Conservation (phyloP, 2,113 vertebrate genomes). For the Apus apus region DNA sequence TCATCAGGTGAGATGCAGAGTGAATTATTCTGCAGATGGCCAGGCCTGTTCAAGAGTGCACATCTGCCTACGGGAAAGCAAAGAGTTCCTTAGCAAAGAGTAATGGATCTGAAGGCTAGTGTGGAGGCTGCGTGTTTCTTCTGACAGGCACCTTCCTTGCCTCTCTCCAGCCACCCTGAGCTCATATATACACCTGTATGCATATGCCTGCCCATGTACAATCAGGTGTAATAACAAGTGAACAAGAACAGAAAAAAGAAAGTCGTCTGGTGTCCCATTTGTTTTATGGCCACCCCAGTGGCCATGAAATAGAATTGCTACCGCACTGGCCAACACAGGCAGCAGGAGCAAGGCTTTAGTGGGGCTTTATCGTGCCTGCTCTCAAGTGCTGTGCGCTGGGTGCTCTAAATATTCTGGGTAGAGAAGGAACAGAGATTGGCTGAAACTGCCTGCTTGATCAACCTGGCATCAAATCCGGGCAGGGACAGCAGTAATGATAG, state of each 20-base stretch:
- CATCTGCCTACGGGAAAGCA: background rate
- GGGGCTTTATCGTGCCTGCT: background rate
- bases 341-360: background rate
- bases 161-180: background rate
- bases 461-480: background rate
- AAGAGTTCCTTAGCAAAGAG: background rate
- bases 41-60: background rate
- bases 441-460: background rate
- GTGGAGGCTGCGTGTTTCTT: background rate
- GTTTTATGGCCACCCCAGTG: background rate
- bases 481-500: background rate
- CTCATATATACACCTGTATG: background rate
- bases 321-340: accelerated
- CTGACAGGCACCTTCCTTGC: background rate
- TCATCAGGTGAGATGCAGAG: background rate
- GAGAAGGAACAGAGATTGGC: background rate
- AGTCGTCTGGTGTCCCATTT: background rate
- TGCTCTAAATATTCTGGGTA: background rate
- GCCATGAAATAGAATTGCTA: background rate
- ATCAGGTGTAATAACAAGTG: background rate
- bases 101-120: background rate
- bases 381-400: background rate
- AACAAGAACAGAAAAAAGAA: background rate
- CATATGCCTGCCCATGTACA: background rate
- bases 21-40: background rate